Evolutionary conservation across 1,140 invertebrate species (phyloP).

Genomic region (Druon quercuslanigerum): DNA sequence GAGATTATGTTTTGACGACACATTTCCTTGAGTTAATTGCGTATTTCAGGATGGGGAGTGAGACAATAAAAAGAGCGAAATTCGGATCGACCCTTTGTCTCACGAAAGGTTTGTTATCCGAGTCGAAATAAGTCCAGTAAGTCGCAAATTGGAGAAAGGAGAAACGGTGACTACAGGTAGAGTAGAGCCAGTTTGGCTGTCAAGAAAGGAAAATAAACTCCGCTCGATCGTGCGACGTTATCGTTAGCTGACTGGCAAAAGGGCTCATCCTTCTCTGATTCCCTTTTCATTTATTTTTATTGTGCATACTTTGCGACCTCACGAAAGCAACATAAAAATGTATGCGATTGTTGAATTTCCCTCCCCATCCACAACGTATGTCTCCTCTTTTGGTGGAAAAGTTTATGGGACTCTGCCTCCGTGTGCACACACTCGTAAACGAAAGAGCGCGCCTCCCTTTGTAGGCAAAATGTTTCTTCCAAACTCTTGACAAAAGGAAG

Average conservation of each 20-base stretch:
- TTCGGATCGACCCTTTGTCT: constrained; percentile 43
- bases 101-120: constrained; percentile 46
- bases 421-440: constrained; percentile 18
- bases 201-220: constrained; percentile 53
- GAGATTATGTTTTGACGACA: not conserved
- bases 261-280: constrained; percentile 47
- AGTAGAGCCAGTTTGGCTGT: constrained; percentile 47
- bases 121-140: constrained; percentile 49
- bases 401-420: not conserved
- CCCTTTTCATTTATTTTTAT: constrained; percentile 43
- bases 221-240: constrained; percentile 48
- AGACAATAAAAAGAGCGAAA: constrained; percentile 49
- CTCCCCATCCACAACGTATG: not conserved
- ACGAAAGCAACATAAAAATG: constrained; percentile 38
- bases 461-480: constrained; percentile 5
- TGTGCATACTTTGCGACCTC: constrained; percentile 36
- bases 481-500: not conserved
- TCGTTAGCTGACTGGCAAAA: constrained; percentile 35
- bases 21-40: constrained; percentile 31
- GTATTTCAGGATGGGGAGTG: constrained; percentile 45
- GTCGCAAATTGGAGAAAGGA: constrained; percentile 47
- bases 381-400: not conserved
- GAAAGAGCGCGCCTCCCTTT: not conserved
- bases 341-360: constrained; percentile 25
- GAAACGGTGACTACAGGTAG: constrained; percentile 46